Evolutionary conservation across 2,888 invertebrate species (phyloP).

Genomic region (Diarsia dahlii): DNA sequence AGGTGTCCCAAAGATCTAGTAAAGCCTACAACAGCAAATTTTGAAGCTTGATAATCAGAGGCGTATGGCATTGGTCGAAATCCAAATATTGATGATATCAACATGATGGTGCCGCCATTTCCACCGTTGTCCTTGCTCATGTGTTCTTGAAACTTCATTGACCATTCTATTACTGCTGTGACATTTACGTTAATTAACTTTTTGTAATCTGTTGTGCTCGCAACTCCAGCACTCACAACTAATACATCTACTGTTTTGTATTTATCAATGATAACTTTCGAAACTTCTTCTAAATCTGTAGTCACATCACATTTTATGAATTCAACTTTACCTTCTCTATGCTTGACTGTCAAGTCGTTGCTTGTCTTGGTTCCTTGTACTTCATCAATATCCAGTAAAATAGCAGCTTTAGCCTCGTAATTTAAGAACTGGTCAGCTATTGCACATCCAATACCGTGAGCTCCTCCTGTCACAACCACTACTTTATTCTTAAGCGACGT

Average conservation of each 20-base stretch:
- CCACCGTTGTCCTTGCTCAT: slow-evolving; percentile 88
- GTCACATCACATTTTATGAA: slow-evolving; percentile 70
- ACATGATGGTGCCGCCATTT: slow-evolving; percentile 90
- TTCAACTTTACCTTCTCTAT: slow-evolving; percentile 50
- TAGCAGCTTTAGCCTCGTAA: slow-evolving; percentile 73
- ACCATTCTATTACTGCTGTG: slow-evolving; percentile 63
- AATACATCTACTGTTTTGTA: slow-evolving; percentile 49
- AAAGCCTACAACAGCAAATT: slow-evolving; percentile 86
- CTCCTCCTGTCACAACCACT: slow-evolving; percentile 87
- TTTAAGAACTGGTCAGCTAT: slow-evolving; percentile 84
- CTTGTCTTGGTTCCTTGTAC: slow-evolving; percentile 36
- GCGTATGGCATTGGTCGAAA: slow-evolving; percentile 39
- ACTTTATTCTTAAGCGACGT: slow-evolving; percentile 66
- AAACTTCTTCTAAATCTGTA: slow-evolving; percentile 49
- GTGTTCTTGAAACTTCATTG: slow-evolving; percentile 85
- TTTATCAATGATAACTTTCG: slow-evolving; percentile 30
- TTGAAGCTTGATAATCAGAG: slow-evolving; percentile 80
- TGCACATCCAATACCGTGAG: slow-evolving; percentile 88
- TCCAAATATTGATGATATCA: slow-evolving; percentile 80
- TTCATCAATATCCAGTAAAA: slow-evolving; percentile 58
- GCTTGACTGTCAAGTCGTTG: slow-evolving; percentile 30
- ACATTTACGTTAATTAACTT: slow-evolving; percentile 42
- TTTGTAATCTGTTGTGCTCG: neutral
- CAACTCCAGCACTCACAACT: slow-evolving; percentile 48
- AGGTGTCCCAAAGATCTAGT: slow-evolving; percentile 80